phyloP scores from a whole-genome alignment of 2,797 vertebrate species.

The Delichon dasypus region DNA sequence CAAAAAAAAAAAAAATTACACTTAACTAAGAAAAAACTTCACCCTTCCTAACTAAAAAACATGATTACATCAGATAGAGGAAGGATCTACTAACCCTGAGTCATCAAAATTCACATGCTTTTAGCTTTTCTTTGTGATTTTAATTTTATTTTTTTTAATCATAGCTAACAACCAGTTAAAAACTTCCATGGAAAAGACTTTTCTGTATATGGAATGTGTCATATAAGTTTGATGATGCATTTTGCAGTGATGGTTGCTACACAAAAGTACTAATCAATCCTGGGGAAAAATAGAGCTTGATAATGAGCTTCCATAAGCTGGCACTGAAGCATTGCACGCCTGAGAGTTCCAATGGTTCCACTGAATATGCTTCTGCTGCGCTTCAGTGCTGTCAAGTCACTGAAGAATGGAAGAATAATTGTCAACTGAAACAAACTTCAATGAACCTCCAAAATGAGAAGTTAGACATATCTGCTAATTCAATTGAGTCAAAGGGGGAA shows the following conservation, averaged over 20 bases:
- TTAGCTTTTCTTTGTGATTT: background rate
- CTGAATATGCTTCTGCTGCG: background rate
- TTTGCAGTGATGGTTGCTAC: background rate
- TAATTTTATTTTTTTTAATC: background rate
- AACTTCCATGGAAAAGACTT: background rate
- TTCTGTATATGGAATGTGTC: background rate
- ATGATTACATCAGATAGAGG: background rate
- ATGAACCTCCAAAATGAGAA: background rate
- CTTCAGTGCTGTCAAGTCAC: background rate
- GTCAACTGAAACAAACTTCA: background rate
- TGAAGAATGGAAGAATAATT: constrained; percentile 39
- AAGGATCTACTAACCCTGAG: background rate
- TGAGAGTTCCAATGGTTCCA: background rate
- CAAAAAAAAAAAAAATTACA: background rate
- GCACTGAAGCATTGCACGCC: background rate
- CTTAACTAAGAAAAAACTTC: background rate
- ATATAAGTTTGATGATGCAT: background rate
- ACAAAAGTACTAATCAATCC: background rate
- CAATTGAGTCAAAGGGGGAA: background rate
- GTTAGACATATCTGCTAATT: background rate
- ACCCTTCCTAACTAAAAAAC: background rate
- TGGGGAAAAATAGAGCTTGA: background rate
- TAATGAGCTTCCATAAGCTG: background rate
- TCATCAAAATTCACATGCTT: background rate
- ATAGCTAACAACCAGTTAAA: background rate